These are phyloP conservation scores for Dascyllus trimaculatus DNA, from an alignment of 2,113 vertebrate genomes.

Conservation along the genomic window DNA sequence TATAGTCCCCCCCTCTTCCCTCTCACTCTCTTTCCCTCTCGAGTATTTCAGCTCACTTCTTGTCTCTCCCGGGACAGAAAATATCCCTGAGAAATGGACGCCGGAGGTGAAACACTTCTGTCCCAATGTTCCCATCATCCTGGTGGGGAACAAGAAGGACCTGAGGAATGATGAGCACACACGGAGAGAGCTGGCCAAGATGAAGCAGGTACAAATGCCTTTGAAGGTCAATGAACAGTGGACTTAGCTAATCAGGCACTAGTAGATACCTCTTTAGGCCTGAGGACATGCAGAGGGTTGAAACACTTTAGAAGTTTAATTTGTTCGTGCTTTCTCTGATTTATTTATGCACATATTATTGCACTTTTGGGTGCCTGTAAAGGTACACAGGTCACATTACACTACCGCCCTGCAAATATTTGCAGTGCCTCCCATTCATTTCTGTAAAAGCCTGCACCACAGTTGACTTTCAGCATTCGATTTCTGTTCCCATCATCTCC, in stretches of 20 bases:
- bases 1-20: neutral
- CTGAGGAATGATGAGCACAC: constrained; percentile 96
- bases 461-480: neutral
- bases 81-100: constrained; percentile 99
- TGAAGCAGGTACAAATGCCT: constrained; percentile 92
- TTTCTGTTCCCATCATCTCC: neutral
- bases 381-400: neutral
- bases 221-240: neutral
- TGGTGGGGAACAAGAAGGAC: constrained; percentile 99
- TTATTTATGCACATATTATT: constrained; percentile 10
- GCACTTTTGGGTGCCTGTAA: neutral
- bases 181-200: constrained; percentile 94
- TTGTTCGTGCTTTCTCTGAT: neutral
- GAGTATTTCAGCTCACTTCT: constrained; percentile 45
- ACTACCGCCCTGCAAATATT: neutral
- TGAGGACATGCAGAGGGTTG: neutral
- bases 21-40: neutral
- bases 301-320: neutral
- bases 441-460: neutral
- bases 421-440: neutral
- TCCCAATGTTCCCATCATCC: constrained; percentile 97
- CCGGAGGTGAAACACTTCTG: constrained; percentile 99
- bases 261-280: neutral
- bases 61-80: constrained; percentile 85
- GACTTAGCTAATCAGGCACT: constrained; percentile 2